Conservation (phyloP, 2,888 invertebrate genomes). For the Agonopterix heracliana region DNA sequence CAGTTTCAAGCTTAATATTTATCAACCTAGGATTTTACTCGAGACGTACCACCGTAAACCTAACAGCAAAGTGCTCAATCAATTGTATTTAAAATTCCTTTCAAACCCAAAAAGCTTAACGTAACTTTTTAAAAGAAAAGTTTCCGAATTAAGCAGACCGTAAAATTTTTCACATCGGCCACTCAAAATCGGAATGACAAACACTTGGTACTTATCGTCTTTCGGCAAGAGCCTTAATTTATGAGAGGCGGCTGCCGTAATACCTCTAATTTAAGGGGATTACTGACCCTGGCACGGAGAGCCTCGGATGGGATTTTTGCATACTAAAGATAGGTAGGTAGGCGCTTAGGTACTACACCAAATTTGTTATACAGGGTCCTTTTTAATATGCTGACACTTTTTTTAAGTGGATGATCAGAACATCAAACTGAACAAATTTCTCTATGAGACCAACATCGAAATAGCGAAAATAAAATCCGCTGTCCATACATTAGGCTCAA, state of each 20-base stretch:
- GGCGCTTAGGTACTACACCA: neutral
- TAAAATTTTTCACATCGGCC: slow-evolving; percentile 5
- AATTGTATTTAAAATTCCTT: no score
- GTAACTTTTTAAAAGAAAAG: no score
- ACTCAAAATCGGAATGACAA: slow-evolving; percentile 4
- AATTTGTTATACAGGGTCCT: no score
- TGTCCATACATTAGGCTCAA: no score
- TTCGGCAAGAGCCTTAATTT: slow-evolving; percentile 11
- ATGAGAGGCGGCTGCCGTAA: slow-evolving; percentile 6
- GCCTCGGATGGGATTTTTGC: neutral
- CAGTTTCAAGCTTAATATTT: no score
- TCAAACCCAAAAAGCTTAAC: no score
- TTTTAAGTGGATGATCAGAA: no score
- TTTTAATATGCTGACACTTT: no score
- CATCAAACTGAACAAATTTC: no score
- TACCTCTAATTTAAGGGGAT: slow-evolving; percentile 14
- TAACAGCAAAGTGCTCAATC: neutral
- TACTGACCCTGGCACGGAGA: slow-evolving; percentile 4
- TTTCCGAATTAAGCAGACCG: neutral
- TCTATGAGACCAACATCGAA: no score
- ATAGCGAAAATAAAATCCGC: no score
- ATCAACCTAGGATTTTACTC: no score
- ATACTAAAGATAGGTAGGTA: neutral
- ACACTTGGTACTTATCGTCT: slow-evolving; percentile 15
- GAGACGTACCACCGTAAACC: neutral